These are phyloP conservation scores for Pterostichus madidus DNA, from an alignment of 2,888 invertebrate species.

Conservation along the genomic window DNA sequence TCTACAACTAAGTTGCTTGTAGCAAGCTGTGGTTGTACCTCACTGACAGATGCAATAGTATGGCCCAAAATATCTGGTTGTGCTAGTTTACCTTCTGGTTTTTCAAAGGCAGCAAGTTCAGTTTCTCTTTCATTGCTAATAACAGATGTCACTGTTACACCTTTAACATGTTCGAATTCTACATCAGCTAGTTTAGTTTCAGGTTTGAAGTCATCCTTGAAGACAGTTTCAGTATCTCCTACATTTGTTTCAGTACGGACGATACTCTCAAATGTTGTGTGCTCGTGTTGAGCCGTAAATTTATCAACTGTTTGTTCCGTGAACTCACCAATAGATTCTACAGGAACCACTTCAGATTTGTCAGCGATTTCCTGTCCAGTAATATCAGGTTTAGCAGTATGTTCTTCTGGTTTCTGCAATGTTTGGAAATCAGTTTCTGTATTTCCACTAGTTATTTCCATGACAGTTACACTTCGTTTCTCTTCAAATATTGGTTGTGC, in stretches of 20 bases:
- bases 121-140: slow-evolving; percentile 78
- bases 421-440: slow-evolving; percentile 75
- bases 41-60: slow-evolving; percentile 77
- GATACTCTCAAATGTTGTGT: slow-evolving; percentile 75
- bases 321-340: slow-evolving; percentile 75
- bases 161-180: slow-evolving; percentile 76
- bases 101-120: slow-evolving; percentile 73
- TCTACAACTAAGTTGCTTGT: slow-evolving; percentile 70
- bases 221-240: slow-evolving; percentile 76
- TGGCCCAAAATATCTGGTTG: slow-evolving; percentile 75
- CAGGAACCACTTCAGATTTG: slow-evolving; percentile 77
- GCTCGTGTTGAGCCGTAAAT: slow-evolving; percentile 74
- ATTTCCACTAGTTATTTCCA: slow-evolving; percentile 79
- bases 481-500: slow-evolving; percentile 76
- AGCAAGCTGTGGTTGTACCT: slow-evolving; percentile 74
- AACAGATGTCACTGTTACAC: slow-evolving; percentile 77
- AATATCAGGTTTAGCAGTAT: slow-evolving; percentile 74
- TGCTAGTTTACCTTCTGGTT: slow-evolving; percentile 74
- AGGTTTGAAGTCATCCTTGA: slow-evolving; percentile 73
- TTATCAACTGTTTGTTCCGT: slow-evolving; percentile 72
- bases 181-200: slow-evolving; percentile 76
- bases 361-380: slow-evolving; percentile 77
- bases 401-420: slow-evolving; percentile 73
- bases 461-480: slow-evolving; percentile 76
- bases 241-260: slow-evolving; percentile 77